Conservation (phyloP, 2,113 vertebrate genomes). For the Etheostoma spectabile region DNA sequence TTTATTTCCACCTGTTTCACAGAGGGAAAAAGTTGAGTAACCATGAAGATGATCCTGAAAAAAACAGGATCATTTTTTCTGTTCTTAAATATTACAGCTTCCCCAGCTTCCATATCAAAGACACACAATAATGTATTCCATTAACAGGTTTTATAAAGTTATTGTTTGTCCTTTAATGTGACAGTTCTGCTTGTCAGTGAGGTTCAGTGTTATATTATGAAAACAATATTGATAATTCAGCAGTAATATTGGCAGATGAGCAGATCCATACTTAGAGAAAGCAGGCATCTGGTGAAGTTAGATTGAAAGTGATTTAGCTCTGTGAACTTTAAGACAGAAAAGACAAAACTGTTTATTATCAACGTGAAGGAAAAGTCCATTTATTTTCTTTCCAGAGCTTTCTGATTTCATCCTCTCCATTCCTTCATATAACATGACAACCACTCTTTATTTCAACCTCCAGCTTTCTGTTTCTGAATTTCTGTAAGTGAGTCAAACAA, state of each 20-base stretch:
- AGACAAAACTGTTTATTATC: background rate
- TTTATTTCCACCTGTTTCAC: no score
- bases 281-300: background rate
- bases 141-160: background rate
- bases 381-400: background rate
- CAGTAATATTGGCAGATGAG: constrained; percentile 5
- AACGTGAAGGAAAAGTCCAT: background rate
- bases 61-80: no score
- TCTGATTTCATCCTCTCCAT: background rate
- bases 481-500: no score
- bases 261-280: background rate
- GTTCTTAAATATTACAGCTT: no score
- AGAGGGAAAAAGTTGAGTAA: no score
- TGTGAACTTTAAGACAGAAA: background rate
- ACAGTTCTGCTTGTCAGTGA: background rate
- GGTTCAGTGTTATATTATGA: background rate
- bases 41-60: no score
- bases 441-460: no score
- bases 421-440: background rate
- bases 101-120: no score
- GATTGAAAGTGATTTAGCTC: background rate
- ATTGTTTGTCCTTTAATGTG: background rate
- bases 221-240: background rate
- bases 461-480: no score
- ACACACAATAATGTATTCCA: background rate